Evolutionary conservation across 2,797 vertebrate genomes (phyloP).

Genomic region (Valencia hispanica): DNA sequence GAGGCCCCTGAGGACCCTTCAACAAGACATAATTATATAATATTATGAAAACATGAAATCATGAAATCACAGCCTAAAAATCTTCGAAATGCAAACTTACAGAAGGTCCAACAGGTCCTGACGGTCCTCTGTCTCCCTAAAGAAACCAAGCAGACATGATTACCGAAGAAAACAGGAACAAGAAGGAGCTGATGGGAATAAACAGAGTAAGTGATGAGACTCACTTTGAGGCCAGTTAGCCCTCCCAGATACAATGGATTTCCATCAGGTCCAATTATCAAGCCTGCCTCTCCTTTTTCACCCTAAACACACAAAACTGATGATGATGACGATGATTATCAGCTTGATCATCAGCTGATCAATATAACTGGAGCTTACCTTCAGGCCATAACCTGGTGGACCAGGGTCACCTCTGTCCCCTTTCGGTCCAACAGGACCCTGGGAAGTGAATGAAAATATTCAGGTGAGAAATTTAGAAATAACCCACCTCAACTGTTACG

Average conservation of each 20-base stretch:
- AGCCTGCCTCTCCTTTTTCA: constrained; percentile 91
- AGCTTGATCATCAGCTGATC: not conserved
- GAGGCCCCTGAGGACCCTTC: constrained; percentile 77
- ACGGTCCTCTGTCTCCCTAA: constrained; percentile 78
- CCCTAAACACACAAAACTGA: constrained; percentile 79
- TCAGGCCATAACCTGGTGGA: constrained; percentile 80
- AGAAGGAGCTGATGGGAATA: not conserved
- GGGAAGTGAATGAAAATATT: constrained; percentile 11
- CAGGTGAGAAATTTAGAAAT: not conserved
- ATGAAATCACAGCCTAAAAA: not conserved
- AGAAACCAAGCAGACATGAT: not conserved
- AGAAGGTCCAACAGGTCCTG: constrained; percentile 77
- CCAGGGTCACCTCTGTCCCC: constrained; percentile 87
- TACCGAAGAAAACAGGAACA: not conserved
- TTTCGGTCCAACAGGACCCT: constrained; percentile 91
- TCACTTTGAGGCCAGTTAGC: constrained; percentile 71
- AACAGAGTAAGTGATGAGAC: not conserved
- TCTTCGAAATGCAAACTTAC: constrained; percentile 61
- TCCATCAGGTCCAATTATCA: constrained; percentile 85
- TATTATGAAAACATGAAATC: not conserved
- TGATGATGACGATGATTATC: not conserved
- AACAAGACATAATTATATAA: constrained; percentile 23
- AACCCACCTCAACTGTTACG: not conserved
- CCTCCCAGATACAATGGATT: constrained; percentile 64
- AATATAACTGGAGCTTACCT: constrained; percentile 77